Conservation (phyloP, 2,888 invertebrate species). For the Lutraria lutraria region DNA sequence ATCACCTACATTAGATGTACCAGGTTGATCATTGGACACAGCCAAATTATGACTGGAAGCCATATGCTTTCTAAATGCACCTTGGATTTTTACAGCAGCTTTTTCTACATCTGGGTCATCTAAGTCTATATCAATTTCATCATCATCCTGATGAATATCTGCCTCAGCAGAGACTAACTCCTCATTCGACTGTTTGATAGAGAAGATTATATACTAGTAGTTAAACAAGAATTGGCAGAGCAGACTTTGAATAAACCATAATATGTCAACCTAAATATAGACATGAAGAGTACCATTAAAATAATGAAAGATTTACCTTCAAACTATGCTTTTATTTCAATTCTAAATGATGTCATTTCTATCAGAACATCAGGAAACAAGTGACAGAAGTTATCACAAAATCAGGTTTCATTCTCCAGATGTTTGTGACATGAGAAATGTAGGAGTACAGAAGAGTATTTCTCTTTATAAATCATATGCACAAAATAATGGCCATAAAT, state of each 20-base stretch:
- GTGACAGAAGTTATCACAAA: too few species aligned
- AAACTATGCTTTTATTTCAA: too few species aligned
- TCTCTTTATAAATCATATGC: too few species aligned
- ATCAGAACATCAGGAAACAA: too few species aligned
- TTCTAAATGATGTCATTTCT: too few species aligned
- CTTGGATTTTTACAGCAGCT: slow-evolving; percentile 81
- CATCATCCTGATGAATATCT: slow-evolving; percentile 52
- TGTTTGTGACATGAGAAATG: too few species aligned
- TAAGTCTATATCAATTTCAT: slow-evolving; percentile 78
- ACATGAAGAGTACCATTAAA: background rate
- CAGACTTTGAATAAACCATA: background rate
- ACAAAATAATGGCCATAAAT: too few species aligned
- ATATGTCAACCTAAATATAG: background rate
- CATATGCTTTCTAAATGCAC: slow-evolving; percentile 75
- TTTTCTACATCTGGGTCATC: slow-evolving; percentile 77
- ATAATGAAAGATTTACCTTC: too few species aligned
- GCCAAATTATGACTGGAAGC: slow-evolving; percentile 38
- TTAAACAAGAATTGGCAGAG: background rate
- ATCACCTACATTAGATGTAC: slow-evolving; percentile 17
- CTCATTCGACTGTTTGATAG: slow-evolving; percentile 13
- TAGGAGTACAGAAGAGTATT: too few species aligned
- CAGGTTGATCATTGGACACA: slow-evolving; percentile 27
- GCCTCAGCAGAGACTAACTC: background rate
- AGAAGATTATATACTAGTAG: background rate
- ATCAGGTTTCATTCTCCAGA: too few species aligned